Conservation (phyloP, 2,113 vertebrate species). For the Sisor rabdophorus region DNA sequence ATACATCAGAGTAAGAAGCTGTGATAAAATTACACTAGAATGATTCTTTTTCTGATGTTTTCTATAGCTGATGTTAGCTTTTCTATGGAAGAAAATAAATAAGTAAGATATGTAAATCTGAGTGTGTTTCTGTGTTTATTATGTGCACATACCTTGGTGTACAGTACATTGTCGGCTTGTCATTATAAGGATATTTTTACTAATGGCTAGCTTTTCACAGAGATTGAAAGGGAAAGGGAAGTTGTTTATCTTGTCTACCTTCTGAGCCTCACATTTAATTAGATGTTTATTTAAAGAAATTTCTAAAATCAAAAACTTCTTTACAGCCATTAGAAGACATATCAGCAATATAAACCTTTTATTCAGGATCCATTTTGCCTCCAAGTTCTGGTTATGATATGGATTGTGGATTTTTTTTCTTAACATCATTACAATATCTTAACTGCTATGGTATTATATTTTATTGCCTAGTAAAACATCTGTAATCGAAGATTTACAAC, state of each 20-base stretch:
- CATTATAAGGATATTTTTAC: constrained; percentile 78
- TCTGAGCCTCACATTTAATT: constrained; percentile 85
- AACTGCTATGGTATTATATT: not conserved
- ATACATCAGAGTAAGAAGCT: not conserved
- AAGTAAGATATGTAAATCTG: not conserved
- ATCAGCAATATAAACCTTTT: not conserved
- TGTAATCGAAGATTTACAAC: not conserved
- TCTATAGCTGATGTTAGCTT: not conserved
- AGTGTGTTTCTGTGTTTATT: not conserved
- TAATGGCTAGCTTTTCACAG: constrained; percentile 88
- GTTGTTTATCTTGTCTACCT: constrained; percentile 59
- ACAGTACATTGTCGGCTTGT: constrained; percentile 77
- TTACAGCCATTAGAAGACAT: not conserved
- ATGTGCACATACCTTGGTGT: not conserved
- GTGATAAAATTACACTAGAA: not conserved
- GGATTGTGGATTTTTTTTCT: no score
- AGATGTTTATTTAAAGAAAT: constrained; percentile 66
- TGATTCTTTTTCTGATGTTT: not conserved
- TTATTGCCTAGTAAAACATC: not conserved
- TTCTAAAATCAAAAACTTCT: no score
- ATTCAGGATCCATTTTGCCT: not conserved
- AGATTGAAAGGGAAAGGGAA: constrained; percentile 71
- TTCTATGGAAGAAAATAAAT: not conserved
- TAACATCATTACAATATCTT: no score
- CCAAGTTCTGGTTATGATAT: not conserved